phyloP scores from a whole-genome alignment of 2,797 vertebrate genomes.

The Harpagifer antarcticus region DNA sequence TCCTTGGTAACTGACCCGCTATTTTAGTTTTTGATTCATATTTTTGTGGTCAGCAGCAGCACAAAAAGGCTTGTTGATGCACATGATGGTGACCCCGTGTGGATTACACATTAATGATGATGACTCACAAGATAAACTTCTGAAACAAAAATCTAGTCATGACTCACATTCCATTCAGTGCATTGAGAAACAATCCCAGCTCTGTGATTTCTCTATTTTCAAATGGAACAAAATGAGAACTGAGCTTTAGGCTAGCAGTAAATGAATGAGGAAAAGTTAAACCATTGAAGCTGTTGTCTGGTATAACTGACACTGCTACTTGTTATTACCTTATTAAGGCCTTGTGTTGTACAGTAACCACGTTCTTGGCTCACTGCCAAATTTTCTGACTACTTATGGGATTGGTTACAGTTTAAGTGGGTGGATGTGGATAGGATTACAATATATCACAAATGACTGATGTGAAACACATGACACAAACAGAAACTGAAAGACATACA shows the following conservation, averaged over 20 bases:
- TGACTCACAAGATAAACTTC: slow-evolving; percentile 11
- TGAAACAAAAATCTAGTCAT: background rate
- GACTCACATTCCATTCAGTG: background rate
- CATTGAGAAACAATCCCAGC: background rate
- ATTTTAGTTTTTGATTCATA: slow-evolving; percentile 1
- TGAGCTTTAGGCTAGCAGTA: background rate
- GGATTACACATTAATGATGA: background rate
- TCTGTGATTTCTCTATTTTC: background rate
- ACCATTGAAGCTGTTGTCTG: background rate
- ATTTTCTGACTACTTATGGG: background rate
- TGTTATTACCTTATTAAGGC: background rate
- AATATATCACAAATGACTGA: background rate
- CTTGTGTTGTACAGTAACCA: background rate
- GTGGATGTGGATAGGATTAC: slow-evolving; percentile 12
- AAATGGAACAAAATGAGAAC: background rate
- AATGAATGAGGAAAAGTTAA: background rate
- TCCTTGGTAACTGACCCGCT: background rate
- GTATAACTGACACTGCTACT: background rate
- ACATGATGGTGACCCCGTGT: background rate
- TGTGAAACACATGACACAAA: slow-evolving; percentile 1
- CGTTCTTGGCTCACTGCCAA: slow-evolving; percentile 11
- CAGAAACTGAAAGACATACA: background rate
- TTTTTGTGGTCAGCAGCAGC: background rate
- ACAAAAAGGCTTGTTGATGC: background rate
- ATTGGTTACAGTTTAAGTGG: slow-evolving; percentile 9